phyloP scores from a whole-genome alignment of 1,140 invertebrate genomes.

The Drosophila virilis region DNA sequence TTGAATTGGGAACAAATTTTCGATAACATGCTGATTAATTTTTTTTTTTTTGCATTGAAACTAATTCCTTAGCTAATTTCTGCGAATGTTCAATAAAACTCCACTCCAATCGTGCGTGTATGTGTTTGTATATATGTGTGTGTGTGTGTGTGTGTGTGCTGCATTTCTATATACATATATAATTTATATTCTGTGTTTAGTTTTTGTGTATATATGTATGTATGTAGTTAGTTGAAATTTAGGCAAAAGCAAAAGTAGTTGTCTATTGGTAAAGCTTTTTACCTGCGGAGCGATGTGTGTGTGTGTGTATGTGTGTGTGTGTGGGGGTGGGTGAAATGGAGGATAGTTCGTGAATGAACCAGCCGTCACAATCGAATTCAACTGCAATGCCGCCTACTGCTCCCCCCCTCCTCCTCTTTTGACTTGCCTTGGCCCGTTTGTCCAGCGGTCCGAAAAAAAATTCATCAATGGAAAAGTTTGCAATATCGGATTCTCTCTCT shows the following conservation, averaged over 20 bases:
- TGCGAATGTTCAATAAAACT: conserved; percentile 24
- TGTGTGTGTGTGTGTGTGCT: no score
- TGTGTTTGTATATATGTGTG: background rate
- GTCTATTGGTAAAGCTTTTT: background rate
- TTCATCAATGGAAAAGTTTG: conserved; percentile 82
- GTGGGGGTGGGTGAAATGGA: background rate
- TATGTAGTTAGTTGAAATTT: no score
- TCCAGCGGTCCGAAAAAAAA: conserved; percentile 40
- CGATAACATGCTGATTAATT: background rate
- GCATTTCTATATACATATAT: no score
- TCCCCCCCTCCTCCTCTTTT: background rate
- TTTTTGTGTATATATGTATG: no score
- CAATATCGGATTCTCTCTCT: conserved; percentile 53
- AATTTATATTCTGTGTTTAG: no score
- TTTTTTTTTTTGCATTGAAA: background rate
- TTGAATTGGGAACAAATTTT: background rate
- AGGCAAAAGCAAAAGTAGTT: background rate
- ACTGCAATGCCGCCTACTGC: background rate
- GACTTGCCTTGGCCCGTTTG: background rate
- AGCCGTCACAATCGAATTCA: conserved; percentile 21
- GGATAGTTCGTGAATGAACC: conserved; percentile 33
- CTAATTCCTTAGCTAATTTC: background rate
- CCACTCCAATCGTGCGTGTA: background rate
- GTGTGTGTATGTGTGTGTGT: background rate
- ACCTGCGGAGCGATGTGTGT: background rate